phyloP scores from a whole-genome alignment of 2,797 vertebrate genomes.

The Smutsia gigantea region DNA sequence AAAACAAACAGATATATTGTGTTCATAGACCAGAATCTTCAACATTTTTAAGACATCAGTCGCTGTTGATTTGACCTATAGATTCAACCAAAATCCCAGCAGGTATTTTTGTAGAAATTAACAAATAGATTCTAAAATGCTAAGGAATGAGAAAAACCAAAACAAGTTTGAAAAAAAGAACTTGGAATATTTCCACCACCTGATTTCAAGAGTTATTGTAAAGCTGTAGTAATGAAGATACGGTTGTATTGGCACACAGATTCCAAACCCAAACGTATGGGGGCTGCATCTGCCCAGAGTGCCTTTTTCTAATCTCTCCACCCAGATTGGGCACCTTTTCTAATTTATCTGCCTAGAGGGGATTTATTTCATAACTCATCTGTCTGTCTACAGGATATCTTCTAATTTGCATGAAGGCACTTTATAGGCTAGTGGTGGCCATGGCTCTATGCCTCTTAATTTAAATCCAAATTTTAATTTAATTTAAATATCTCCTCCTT shows the following conservation, averaged over 20 bases:
- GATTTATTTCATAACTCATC: no score
- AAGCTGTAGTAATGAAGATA: neutral
- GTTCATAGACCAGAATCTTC: neutral
- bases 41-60: neutral
- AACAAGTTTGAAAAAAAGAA: neutral
- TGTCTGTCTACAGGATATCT: neutral
- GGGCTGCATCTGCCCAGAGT: neutral
- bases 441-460: neutral
- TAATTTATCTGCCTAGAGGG: neutral
- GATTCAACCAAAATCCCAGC: neutral
- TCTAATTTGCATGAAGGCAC: neutral
- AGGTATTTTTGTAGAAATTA: neutral
- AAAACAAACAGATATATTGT: neutral
- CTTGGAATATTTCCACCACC: neutral
- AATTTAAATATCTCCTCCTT: neutral
- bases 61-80: neutral
- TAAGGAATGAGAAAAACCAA: neutral
- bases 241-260: neutral
- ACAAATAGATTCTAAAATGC: neutral
- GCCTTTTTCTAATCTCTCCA: neutral
- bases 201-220: neutral
- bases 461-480: neutral
- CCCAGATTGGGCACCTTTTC: neutral
- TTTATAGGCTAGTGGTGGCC: neutral
- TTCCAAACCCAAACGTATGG: neutral